A percentile compares a stretch with the other conserved stretches of the same genome.
These are phyloP conservation scores for Pheucticus melanocephalus DNA, from an alignment of 2,113 vertebrate species.

Conservation along the genomic window DNA sequence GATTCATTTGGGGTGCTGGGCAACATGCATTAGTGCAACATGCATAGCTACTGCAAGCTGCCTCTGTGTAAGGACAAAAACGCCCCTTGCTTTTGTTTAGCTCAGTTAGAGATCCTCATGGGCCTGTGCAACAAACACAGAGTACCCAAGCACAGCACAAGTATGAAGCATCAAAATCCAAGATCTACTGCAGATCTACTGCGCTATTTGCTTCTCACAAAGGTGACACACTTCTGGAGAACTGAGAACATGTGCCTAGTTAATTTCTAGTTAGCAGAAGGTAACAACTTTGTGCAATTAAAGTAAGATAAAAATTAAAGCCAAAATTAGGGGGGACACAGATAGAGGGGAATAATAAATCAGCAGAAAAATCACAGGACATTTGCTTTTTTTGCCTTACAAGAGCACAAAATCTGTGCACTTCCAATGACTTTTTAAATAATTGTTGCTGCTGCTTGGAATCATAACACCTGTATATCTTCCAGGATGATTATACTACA, in stretches of 20 bases:
- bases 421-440: not conserved
- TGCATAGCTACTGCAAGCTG: not conserved
- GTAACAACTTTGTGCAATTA: not conserved
- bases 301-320: not conserved
- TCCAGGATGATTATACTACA: not conserved
- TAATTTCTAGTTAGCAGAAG: not conserved
- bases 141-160: not conserved
- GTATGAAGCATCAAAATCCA: not conserved
- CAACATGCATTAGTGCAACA: not conserved
- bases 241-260: not conserved
- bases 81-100: not conserved
- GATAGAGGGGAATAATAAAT: not conserved
- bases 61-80: not conserved
- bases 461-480: not conserved
- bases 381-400: not conserved
- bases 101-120: not conserved
- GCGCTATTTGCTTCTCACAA: not conserved
- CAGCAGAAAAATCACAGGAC: not conserved
- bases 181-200: not conserved
- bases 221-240: not conserved
- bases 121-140: not conserved
- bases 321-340: rapidly evolving
- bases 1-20: not conserved
- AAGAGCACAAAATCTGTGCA: not conserved
- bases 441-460: not conserved